phyloP scores from a whole-genome alignment of 2,888 invertebrate species.

The Craniophora ligustri region DNA sequence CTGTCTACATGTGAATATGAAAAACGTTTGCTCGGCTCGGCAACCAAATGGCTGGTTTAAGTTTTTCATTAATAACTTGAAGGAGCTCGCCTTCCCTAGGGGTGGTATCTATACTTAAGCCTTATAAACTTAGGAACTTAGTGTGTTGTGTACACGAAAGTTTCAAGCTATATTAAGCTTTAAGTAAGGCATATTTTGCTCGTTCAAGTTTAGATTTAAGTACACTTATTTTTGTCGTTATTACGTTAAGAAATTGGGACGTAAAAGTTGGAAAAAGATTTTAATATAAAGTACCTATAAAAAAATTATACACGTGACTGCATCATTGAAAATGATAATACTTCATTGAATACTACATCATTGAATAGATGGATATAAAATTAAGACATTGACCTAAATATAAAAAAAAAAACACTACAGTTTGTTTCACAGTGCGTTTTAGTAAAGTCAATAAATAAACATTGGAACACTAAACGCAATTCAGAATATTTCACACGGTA shows the following conservation, averaged over 20 bases:
- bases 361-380: no score
- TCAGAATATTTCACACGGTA: no score
- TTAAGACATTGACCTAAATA: no score
- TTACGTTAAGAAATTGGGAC: not conserved
- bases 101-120: constrained; percentile 21
- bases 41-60: constrained; percentile 12
- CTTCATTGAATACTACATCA: no score
- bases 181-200: constrained; percentile 1
- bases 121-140: constrained; percentile 30
- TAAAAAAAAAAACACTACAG: no score
- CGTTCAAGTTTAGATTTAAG: constrained; percentile 15
- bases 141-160: constrained; percentile 14
- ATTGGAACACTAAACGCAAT: no score
- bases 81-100: constrained; percentile 19
- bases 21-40: not conserved
- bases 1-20: not conserved
- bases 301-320: no score
- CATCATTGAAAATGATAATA: no score
- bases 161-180: constrained; percentile 5
- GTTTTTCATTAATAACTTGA: constrained; percentile 23
- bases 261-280: no score
- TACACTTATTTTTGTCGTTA: constrained; percentile 1
- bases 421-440: no score
- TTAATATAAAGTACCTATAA: no score
- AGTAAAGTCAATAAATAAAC: no score